phyloP scores from a whole-genome alignment of 2,888 invertebrate species.

The Cataglyphis cursor region DNA sequence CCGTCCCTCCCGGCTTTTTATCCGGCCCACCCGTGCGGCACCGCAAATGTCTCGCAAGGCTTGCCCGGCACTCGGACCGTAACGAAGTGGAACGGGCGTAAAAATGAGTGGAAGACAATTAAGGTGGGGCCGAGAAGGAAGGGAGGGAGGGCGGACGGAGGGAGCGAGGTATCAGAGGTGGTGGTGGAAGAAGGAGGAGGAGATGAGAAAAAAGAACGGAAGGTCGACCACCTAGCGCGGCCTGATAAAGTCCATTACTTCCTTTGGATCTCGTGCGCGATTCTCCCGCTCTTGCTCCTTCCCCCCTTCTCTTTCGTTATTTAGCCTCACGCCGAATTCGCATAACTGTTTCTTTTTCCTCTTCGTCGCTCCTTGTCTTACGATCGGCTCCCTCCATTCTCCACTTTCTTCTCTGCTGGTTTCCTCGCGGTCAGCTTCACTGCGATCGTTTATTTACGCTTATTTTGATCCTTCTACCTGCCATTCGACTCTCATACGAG shows the following conservation, averaged over 20 bases:
- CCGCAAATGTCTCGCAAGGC: constrained; percentile 74
- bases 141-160: constrained; percentile 35
- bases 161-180: constrained; percentile 41
- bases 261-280: constrained; percentile 66
- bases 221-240: constrained; percentile 80
- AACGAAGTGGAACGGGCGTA: constrained; percentile 82
- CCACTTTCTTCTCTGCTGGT: not conserved
- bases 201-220: constrained; percentile 63
- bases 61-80: constrained; percentile 74
- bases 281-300: constrained; percentile 54
- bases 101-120: constrained; percentile 83
- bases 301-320: constrained; percentile 43
- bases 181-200: constrained; percentile 52
- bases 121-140: constrained; percentile 65
- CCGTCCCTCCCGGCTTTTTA: constrained; percentile 64
- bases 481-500: constrained; percentile 55
- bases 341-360: constrained; percentile 38
- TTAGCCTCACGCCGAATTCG: constrained; percentile 48
- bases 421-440: constrained; percentile 47
- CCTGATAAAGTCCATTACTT: constrained; percentile 81
- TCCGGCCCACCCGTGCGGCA: constrained; percentile 75
- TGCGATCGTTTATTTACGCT: constrained; percentile 73
- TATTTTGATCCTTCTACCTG: constrained; percentile 70
- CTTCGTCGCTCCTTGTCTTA: constrained; percentile 60
- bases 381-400: constrained; percentile 27